A percentile compares a stretch with the other conserved stretches of the same genome.
Evolutionary conservation across 2,113 vertebrate species (phyloP).

Genomic region (Oryzias curvinotus): DNA sequence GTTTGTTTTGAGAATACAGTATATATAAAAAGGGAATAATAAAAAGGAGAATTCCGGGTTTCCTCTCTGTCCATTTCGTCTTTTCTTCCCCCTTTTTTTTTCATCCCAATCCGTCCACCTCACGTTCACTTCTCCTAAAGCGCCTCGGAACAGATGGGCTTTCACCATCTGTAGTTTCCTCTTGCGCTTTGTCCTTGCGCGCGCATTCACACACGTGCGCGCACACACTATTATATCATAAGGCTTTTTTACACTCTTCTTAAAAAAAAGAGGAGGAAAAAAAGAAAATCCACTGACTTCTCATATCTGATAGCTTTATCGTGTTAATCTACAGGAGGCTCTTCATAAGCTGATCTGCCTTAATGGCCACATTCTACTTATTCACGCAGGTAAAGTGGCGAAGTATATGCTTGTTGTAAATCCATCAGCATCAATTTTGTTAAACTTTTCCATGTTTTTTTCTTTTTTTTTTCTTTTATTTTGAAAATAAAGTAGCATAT

Average conservation of each 20-base stretch:
- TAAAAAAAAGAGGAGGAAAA: constrained; percentile 7
- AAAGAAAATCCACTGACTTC: constrained; percentile 34
- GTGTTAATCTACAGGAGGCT: constrained; percentile 63
- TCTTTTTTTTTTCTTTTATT: background rate
- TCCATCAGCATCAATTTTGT: background rate
- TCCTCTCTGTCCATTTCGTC: too few relatives aligned
- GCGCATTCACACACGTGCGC: constrained; percentile 1
- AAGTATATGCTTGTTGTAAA: background rate
- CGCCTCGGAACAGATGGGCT: constrained; percentile 43
- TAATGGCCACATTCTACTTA: constrained; percentile 46
- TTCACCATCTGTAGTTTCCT: constrained; percentile 23
- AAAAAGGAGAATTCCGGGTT: too few relatives aligned
- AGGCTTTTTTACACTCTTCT: constrained; percentile 14
- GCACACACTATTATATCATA: constrained; percentile 9
- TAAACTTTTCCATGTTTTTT: background rate
- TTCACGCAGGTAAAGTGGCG: constrained; percentile 25
- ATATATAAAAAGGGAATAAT: too few relatives aligned
- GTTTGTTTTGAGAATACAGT: too few relatives aligned
- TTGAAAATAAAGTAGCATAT: too few relatives aligned
- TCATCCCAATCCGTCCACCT: constrained; percentile 15
- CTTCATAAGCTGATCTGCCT: constrained; percentile 61
- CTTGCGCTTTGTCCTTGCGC: constrained; percentile 1
- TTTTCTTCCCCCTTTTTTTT: too few relatives aligned
- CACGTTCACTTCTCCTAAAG: constrained; percentile 13
- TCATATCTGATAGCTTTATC: constrained; percentile 55